A percentile compares a stretch with the other conserved stretches of the same genome.
These are phyloP conservation scores for Actinia tenebrosa DNA, from an alignment of 64 coral and sea anemone genomes.

Conservation along the genomic window DNA sequence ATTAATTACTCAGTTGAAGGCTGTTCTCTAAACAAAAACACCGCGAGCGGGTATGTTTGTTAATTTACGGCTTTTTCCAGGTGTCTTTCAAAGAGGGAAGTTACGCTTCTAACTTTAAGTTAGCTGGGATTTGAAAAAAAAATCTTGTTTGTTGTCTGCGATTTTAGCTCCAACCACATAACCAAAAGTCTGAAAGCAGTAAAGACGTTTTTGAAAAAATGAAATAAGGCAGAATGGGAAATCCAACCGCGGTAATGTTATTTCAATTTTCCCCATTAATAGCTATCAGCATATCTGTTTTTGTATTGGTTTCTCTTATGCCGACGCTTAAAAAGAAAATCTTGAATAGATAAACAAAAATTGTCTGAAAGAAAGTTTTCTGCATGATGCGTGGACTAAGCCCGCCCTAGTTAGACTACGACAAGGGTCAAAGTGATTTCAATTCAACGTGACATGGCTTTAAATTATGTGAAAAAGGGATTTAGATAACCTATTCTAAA, in stretches of 20 bases:
- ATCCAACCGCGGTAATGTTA: neutral
- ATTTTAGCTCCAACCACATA: neutral
- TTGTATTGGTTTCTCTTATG: neutral
- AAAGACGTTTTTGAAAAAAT: neutral
- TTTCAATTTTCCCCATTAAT: neutral
- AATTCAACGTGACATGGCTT: neutral
- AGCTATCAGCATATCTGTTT: neutral
- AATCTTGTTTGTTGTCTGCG: neutral
- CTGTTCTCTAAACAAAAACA: neutral
- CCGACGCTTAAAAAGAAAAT: neutral
- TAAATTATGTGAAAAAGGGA: neutral
- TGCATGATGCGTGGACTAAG: neutral
- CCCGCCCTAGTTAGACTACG: neutral
- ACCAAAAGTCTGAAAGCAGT: neutral
- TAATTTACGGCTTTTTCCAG: neutral
- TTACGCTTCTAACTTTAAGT: neutral
- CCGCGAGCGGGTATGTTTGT: neutral
- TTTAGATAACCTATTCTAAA: neutral
- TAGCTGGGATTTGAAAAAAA: neutral
- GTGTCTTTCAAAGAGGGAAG: neutral
- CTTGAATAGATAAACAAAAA: neutral
- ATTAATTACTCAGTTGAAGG: neutral
- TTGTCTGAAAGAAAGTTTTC: neutral
- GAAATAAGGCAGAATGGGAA: neutral
- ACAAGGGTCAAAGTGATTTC: neutral